Evolutionary conservation across 1,140 invertebrate species (phyloP).

Genomic region (Halotydeus destructor): DNA sequence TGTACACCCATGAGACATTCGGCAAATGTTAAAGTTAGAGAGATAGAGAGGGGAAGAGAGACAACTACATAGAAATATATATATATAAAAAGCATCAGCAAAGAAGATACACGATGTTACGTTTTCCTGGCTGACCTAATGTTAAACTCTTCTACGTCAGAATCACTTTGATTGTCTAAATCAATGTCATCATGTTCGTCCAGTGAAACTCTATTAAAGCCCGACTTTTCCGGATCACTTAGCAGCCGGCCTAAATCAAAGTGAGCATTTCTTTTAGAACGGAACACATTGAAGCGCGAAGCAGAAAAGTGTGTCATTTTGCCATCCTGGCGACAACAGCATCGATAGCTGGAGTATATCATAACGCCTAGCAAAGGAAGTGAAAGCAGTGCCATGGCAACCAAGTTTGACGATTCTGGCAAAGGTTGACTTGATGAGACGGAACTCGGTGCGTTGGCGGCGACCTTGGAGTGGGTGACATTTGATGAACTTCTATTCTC

Average conservation of each 20-base stretch:
- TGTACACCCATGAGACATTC: no score
- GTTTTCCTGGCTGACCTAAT: background rate
- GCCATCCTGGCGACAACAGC: background rate
- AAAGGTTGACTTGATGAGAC: background rate
- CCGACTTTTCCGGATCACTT: background rate
- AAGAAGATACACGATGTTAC: no score
- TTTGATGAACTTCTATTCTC: background rate
- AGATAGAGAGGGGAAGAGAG: no score
- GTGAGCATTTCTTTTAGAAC: background rate
- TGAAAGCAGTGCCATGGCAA: background rate
- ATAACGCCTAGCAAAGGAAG: no score
- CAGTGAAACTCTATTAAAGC: slow-evolving; percentile 1
- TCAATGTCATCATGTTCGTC: background rate
- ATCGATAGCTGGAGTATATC: no score
- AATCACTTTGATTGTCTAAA: slow-evolving; percentile 2
- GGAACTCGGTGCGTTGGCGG: background rate
- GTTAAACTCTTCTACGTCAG: slow-evolving; percentile 8
- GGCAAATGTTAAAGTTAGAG: no score
- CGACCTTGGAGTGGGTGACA: background rate
- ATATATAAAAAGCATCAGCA: no score
- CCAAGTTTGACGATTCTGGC: background rate
- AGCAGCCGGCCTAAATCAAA: background rate
- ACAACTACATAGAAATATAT: no score
- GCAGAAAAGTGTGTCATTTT: background rate
- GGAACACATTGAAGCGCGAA: no score